These are phyloP conservation scores for Trinorchestia longiramus DNA, from an alignment of 1,140 invertebrate species.

Conservation along the genomic window DNA sequence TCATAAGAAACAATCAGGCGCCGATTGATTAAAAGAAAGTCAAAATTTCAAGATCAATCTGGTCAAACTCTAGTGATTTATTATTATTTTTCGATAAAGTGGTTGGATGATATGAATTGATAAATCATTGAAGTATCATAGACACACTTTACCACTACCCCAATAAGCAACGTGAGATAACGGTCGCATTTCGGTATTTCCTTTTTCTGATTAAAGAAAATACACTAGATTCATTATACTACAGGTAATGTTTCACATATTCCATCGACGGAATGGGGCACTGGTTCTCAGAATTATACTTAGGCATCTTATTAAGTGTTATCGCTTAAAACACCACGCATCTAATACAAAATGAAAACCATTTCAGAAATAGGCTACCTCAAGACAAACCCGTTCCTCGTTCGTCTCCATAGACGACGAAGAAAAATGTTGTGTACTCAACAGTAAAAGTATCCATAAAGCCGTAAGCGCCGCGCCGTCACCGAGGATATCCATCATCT, in stretches of 20 bases:
- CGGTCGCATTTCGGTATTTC: background rate
- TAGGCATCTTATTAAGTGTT: background rate
- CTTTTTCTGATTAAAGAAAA: background rate
- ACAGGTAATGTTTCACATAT: background rate
- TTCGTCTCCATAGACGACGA: background rate
- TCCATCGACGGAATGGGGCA: background rate
- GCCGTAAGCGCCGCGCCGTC: background rate
- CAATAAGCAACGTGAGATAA: background rate
- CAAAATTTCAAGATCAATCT: too few species aligned
- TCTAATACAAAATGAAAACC: background rate
- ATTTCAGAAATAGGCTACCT: background rate
- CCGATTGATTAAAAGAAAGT: background rate
- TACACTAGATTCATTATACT: background rate
- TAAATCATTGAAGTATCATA: background rate
- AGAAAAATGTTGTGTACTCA: background rate
- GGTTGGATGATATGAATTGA: background rate
- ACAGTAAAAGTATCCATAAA: constrained; percentile 21
- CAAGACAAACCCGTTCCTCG: background rate
- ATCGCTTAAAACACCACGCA: background rate
- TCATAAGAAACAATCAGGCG: background rate
- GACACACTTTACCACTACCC: background rate
- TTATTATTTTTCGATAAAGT: background rate
- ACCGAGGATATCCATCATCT: constrained; percentile 15
- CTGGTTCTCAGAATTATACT: background rate
- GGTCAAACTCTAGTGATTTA: too few species aligned